Percentiles rank a stretch among this genome's conserved stretches.
These are phyloP conservation scores for Amphiprion ocellaris DNA, from an alignment of 2,113 vertebrate species.

Conservation along the genomic window DNA sequence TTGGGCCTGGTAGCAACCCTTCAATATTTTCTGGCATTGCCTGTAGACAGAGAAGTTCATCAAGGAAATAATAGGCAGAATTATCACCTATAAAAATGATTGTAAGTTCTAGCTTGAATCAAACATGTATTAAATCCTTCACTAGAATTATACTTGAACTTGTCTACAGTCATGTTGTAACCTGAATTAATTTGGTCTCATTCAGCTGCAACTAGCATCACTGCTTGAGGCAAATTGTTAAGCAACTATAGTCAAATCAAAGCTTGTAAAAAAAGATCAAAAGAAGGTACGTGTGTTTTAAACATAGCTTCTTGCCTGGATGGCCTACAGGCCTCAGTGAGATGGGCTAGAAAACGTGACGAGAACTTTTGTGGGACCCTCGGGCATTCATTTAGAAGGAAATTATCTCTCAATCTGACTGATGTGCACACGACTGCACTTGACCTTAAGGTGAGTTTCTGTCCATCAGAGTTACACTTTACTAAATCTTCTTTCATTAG, in stretches of 20 bases:
- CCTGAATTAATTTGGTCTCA: neutral
- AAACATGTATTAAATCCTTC: no score
- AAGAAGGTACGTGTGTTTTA: neutral
- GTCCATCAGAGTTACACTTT: constrained; percentile 6
- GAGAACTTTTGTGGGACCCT: neutral
- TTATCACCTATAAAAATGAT: no score
- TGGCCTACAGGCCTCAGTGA: constrained; percentile 25
- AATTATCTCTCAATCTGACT: neutral
- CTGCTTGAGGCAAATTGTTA: constrained; percentile 1
- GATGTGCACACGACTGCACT: constrained; percentile 12
- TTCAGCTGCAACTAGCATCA: neutral
- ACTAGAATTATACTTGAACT: no score
- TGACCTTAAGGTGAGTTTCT: constrained; percentile 16
- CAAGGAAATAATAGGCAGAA: no score
- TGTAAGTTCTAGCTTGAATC: no score
- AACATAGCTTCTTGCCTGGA: neutral
- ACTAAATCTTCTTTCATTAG: neutral
- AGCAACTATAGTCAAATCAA: neutral
- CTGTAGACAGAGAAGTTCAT: no score
- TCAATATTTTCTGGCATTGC: no score
- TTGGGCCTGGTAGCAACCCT: no score
- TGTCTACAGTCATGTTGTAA: no score
- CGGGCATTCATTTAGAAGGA: neutral
- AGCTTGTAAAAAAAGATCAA: neutral
- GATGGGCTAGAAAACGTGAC: neutral